Percentiles rank a stretch among this genome's conserved stretches.
phyloP scores from a whole-genome alignment of 2,797 vertebrate genomes.

The Naso thynnoides region DNA sequence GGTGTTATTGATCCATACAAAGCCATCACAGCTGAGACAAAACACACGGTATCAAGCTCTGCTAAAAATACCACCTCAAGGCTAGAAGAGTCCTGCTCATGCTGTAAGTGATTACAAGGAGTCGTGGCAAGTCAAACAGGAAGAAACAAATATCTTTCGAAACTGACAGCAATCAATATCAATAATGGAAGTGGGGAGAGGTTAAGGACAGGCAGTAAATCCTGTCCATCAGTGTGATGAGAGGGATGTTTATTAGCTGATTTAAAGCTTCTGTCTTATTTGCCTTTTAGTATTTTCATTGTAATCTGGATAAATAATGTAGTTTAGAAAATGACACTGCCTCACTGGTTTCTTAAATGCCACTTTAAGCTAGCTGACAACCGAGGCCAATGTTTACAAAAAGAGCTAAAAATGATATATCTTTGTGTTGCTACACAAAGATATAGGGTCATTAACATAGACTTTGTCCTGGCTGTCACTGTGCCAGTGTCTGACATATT shows the following conservation, averaged over 20 bases:
- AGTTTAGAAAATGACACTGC: slow-evolving; percentile 56
- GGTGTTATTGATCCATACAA: slow-evolving; percentile 32
- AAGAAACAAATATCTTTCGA: slow-evolving; percentile 65
- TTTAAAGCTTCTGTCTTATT: slow-evolving; percentile 48
- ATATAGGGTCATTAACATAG: slow-evolving; percentile 42
- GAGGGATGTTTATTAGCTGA: slow-evolving; percentile 43
- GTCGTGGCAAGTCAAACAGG: slow-evolving; percentile 37
- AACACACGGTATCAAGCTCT: slow-evolving; percentile 13
- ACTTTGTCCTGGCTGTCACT: slow-evolving; percentile 49
- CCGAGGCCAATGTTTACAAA: slow-evolving; percentile 14
- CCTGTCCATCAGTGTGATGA: slow-evolving; percentile 51
- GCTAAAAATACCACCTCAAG: slow-evolving; percentile 43
- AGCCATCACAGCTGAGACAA: slow-evolving; percentile 7
- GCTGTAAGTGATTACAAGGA: slow-evolving; percentile 63
- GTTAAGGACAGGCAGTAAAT: slow-evolving; percentile 60
- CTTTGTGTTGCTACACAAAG: slow-evolving; percentile 6
- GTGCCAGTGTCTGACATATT: slow-evolving; percentile 33
- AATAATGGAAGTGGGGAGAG: slow-evolving; percentile 62
- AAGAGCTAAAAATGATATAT: slow-evolving; percentile 6
- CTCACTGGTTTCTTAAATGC: slow-evolving; percentile 46
- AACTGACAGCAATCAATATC: slow-evolving; percentile 76
- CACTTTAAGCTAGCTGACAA: slow-evolving; percentile 32
- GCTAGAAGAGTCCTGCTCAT: slow-evolving; percentile 31
- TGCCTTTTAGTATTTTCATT: slow-evolving; percentile 51
- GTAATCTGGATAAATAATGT: slow-evolving; percentile 49